Base-by-base conservation (phyloP, 1,140 invertebrate genomes). In the Hycleus phaleratus region DNA sequence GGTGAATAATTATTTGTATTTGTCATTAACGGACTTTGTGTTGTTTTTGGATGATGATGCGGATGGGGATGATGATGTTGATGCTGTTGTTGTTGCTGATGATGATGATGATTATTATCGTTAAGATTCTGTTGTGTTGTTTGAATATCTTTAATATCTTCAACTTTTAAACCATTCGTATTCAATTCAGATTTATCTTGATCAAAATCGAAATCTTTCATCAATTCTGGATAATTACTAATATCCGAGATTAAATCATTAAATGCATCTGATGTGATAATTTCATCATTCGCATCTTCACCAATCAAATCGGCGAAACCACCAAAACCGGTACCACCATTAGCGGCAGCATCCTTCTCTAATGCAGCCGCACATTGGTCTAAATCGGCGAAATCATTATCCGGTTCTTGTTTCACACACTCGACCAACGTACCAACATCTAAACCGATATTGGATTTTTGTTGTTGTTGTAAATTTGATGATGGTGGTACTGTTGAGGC, bases 201-300 rank as follows among this genome's bases (percentile, higher is more conserved):
- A 51, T 86, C 83, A 65, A 87, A 83, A 66, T 90, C 88, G 64
- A 92, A 90, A 60, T 90, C 85, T 58, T 88, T 87, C 80, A 92
- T 87, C 62, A 92, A 88, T 67, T 90, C 88, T 3, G 87, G 84
- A 73, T 85, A 87, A 64, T 87, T 89, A 11, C 9, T 42, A 66
- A 93, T 90, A 72, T 93, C 90, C 2, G 86, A 90, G 53, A 93
- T 91, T 60, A 93, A 82, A 72, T 94, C 90, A 69, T 94, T 92
- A 68, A 95, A 85, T 10, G 88, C 83, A 61, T 89, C 87, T n/a
- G 83, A 86, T 1, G 85, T 84, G 58, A 86, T 83, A 61, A 89
- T 86, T 62, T 90, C 89, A 60, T 91, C 90, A 53, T 82, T 82
- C 4, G 87, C 85, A 52, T 92, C 90, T 63, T 93, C 90, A 25